phyloP scores from a whole-genome alignment of 2,888 invertebrate species.

The Torymus aiolomorphi region DNA sequence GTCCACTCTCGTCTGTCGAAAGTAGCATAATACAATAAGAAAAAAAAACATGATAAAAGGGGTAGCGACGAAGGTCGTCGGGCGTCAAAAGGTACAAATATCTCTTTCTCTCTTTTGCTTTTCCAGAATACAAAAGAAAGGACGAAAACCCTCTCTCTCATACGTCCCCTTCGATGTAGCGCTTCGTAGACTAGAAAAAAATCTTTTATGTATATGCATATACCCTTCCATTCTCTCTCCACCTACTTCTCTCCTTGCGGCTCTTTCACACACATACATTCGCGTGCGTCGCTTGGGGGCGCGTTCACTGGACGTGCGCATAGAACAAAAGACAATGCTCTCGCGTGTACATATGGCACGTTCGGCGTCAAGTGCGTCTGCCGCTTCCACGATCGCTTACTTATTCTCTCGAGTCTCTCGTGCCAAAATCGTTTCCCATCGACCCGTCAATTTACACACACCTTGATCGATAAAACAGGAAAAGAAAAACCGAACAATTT shows the following conservation, averaged over 20 bases:
- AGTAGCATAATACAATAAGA: not conserved
- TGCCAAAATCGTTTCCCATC: too few relatives aligned
- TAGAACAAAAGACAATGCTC: not conserved
- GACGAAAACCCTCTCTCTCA: conserved; percentile 11
- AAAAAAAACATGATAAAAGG: not conserved
- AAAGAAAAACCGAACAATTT: too few relatives aligned
- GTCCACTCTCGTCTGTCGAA: not conserved
- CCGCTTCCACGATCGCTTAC: too few relatives aligned
- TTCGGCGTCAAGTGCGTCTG: not conserved
- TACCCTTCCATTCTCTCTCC: not conserved
- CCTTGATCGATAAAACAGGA: too few relatives aligned
- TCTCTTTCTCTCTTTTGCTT: not conserved
- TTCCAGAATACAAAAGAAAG: conserved; percentile 5
- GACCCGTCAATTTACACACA: too few relatives aligned
- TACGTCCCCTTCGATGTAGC: conserved; percentile 50
- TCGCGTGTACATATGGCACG: not conserved
- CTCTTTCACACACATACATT: not conserved
- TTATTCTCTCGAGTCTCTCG: too few relatives aligned
- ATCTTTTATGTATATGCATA: conserved; percentile 29
- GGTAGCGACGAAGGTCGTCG: not conserved
- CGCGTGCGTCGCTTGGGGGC: too few relatives aligned
- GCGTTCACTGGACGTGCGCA: too few relatives aligned
- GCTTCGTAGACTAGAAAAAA: conserved; percentile 55
- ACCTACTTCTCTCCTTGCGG: not conserved
- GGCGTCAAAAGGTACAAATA: not conserved